Evolutionary conservation across 2,888 invertebrate genomes (phyloP), one percentile per base, ranked within the genome.

Genomic region (Chrysomela aeneicollis): DNA sequence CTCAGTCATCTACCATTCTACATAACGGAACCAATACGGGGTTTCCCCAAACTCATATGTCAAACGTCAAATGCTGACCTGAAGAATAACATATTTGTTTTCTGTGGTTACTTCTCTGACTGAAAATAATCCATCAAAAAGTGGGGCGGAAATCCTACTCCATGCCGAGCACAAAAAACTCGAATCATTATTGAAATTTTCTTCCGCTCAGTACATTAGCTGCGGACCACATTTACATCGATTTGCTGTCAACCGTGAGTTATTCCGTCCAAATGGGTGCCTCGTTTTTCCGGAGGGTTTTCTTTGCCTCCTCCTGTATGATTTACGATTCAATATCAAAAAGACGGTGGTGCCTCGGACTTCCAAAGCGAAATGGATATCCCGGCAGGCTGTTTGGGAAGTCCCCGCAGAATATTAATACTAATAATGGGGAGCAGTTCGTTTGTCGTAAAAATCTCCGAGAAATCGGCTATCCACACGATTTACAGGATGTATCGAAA

Each of bases 371-470:
- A 15, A 42, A 42, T 42, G 42, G 42, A 42, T 42, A 2, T 6
- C 15, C n/a, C 42, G 8, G 15, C 15, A n/a, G 42, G n/a, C n/a
- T n/a, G n/a, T 15, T 42, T 15, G 15, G 42, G 15, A 6, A 42
- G 4, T 42, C 42, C 42, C 30, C 8, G 32, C 6, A 62, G 65
- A 71, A 71, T 71, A 71, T 71, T 69, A 71, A 71, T 69, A 68
- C 68, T 67, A 68, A 71, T 69, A 68, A 59, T 57, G 61, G 61
- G 63, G 67, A 68, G 52, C 63, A 61, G 66, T 51, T 63, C 61
- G 64, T 57, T 46, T 49, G 60, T 63, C 69, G 68, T 69, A 68
- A 68, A 71, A 68, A 69, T 51, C 6, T 59, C 55, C 42, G 35
- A 57, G 42, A 58, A 30, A 32, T 58, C 54, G 58, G 54, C 61